Conservation (phyloP, 1,140 invertebrate genomes). For the Cardiocondyla obscurior region DNA sequence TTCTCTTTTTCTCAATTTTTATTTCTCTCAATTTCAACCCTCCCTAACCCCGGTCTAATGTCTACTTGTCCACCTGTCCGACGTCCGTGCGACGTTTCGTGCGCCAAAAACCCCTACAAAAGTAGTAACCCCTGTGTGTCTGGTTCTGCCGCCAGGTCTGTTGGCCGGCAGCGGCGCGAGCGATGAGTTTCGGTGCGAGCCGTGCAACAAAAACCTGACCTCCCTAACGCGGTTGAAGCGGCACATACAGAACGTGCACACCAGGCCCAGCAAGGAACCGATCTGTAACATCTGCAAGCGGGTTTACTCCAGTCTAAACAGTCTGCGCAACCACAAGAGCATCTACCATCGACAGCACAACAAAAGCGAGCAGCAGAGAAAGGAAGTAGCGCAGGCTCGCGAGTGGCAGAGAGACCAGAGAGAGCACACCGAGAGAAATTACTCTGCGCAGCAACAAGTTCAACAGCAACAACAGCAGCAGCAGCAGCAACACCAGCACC, state of each 20-base stretch:
- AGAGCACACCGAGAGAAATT: slow-evolving; percentile 69
- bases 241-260: slow-evolving; percentile 94
- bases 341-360: slow-evolving; percentile 90
- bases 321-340: slow-evolving; percentile 94
- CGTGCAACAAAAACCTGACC: slow-evolving; percentile 94
- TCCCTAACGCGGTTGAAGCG: slow-evolving; percentile 92
- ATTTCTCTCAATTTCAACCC: not conserved
- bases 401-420: slow-evolving; percentile 74
- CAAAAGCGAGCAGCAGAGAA: slow-evolving; percentile 81
- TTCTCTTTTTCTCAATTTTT: not conserved
- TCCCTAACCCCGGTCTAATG: slow-evolving; percentile 28
- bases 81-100: slow-evolving; percentile 54
- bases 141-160: slow-evolving; percentile 84
- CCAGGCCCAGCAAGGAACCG: slow-evolving; percentile 92
- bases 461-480: slow-evolving; percentile 60
- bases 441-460: slow-evolving; percentile 67
- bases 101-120: slow-evolving; percentile 71
- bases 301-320: slow-evolving; percentile 94
- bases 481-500: slow-evolving; percentile 55
- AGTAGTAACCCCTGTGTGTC: slow-evolving; percentile 82
- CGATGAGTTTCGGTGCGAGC: slow-evolving; percentile 93
- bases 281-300: slow-evolving; percentile 95
- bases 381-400: slow-evolving; percentile 76
- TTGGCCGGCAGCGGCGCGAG: slow-evolving; percentile 85
- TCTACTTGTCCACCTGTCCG: slow-evolving; percentile 24